Base-by-base conservation (phyloP, 2,888 invertebrate genomes). In the Helobdella robusta region DNA sequence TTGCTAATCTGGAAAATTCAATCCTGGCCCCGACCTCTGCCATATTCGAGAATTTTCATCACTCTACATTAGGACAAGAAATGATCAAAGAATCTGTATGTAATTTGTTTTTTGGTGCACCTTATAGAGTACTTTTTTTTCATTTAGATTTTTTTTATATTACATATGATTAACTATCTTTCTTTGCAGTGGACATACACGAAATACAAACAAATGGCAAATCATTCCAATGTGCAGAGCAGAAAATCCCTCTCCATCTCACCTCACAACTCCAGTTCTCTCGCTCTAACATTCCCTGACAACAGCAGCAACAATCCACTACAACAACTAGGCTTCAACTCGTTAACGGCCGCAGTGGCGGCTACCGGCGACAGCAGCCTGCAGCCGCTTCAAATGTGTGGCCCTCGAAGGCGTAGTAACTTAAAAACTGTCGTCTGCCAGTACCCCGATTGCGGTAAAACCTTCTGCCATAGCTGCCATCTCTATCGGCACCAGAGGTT, bases 401-500 rank as follows among this genome's bases (percentile, higher is more conserved):
- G 59, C 28, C 63, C 63, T 3, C 44, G 63, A 20, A 56, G 63
- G 23, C 36, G 66, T 20, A 56, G 62, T 36, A 62, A 50, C 50
- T 34, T 66, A 23, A 66, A 66, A 50, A 59, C 66, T 28, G 63
- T 63, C 18, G 59, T 64, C 20, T 66, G 66, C 35, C 63, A 66
- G 46, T 64, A 58, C 25, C 66, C 62, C 15, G 66, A 59, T 30
- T 68, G 68, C 28, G 68, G 66, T 40, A 61, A 59, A 48, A 50
- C 62, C 32, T 68, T 66, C 52, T 68, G 66, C 40, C 68, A 66
- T 52, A 58, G 66, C 30, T 64, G 56, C 50, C 58, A 68, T 34
- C 40, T 68, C 11, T 68, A 66, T 40, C 44, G 68, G 8, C 68
- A 68, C 34, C 68, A 68, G 59, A 56, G 66, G 1, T 30, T 59